Evolutionary conservation across 92 coral and sea anemone genomes (phyloP).

Genomic region (Virgularia gustaviana): DNA sequence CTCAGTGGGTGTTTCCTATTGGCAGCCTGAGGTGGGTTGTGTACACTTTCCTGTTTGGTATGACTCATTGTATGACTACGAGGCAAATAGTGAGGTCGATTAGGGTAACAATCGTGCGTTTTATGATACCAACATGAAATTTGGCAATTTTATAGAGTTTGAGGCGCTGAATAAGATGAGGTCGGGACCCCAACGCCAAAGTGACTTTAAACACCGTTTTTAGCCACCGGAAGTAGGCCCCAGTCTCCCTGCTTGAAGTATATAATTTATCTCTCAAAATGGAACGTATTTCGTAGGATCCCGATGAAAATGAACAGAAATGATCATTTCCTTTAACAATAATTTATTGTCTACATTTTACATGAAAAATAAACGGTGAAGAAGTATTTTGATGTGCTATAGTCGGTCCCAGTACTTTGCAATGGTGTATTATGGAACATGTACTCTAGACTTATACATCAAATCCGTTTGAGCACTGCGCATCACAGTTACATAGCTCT

Average conservation of each 20-base stretch:
- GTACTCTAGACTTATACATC: neutral
- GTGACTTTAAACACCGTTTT: constrained; percentile 26
- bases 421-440: too few species aligned
- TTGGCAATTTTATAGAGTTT: constrained; percentile 33
- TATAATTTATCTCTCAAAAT: neutral
- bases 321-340: constrained; percentile 3
- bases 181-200: constrained; percentile 47
- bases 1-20: constrained; percentile 25
- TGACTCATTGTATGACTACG: too few species aligned
- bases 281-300: neutral
- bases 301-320: constrained; percentile 1
- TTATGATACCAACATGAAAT: too few species aligned
- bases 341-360: neutral
- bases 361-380: too few species aligned
- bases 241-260: constrained; percentile 9
- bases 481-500: constrained; percentile 14
- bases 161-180: constrained; percentile 41
- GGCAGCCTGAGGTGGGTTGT: neutral
- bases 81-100: neutral
- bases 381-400: too few species aligned
- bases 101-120: constrained; percentile 14
- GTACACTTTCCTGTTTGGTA: too few species aligned
- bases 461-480: constrained; percentile 13
- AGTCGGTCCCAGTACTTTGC: too few species aligned
- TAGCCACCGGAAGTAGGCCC: constrained; percentile 11